A percentile compares a stretch with the other conserved stretches of the same genome.
Conservation (phyloP, 2,113 vertebrate genomes). For the Falco punctatus region DNA sequence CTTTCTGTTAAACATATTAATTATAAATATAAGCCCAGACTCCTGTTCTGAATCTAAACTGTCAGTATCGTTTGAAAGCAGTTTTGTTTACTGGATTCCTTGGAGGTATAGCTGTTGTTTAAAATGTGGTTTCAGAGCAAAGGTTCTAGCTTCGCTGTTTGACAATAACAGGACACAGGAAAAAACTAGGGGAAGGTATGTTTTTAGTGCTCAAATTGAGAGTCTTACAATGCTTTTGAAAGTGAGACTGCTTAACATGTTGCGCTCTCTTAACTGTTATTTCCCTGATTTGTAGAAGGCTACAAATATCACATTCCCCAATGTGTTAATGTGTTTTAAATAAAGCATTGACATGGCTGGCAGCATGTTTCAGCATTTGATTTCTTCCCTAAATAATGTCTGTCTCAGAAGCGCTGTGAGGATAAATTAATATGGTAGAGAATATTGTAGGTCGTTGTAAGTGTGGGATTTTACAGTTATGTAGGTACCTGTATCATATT, state of each 20-base stretch:
- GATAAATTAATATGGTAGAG: slow-evolving; percentile 10
- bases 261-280: background rate
- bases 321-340: slow-evolving; percentile 35
- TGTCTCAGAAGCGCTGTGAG: slow-evolving; percentile 14
- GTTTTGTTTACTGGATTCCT: background rate
- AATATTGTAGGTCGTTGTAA: background rate
- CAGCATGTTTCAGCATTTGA: slow-evolving; percentile 38
- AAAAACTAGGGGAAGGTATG: background rate
- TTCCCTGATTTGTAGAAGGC: slow-evolving; percentile 2
- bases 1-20: background rate
- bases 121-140: background rate
- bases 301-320: background rate
- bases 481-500: background rate
- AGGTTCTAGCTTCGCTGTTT: background rate
- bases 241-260: slow-evolving; percentile 4
- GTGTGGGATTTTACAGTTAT: background rate
- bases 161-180: background rate
- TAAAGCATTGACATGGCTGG: slow-evolving; percentile 42
- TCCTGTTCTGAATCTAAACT: background rate
- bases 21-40: background rate
- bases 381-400: slow-evolving; percentile 11
- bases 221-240: background rate
- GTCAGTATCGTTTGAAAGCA: background rate
- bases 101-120: background rate
- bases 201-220: background rate